Evolutionary conservation across 1,140 invertebrate species (phyloP).

Genomic region (Epicauta chinensis): DNA sequence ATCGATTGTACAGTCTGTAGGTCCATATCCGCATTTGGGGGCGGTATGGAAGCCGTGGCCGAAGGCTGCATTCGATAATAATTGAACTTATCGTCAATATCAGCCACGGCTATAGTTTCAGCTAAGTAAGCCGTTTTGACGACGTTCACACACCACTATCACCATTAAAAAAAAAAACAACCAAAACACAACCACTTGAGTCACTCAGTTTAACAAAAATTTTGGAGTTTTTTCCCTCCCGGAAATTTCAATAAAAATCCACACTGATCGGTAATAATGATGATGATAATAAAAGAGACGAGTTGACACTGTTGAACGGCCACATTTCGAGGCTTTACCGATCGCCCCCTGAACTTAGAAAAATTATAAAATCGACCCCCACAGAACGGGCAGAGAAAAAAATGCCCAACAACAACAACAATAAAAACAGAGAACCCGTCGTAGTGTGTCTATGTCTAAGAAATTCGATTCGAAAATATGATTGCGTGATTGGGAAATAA

Average conservation of each 20-base stretch:
- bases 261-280: neutral
- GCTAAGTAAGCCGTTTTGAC: constrained; percentile 24
- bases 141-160: constrained; percentile 3
- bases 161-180: constrained; percentile 1
- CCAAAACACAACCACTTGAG: constrained; percentile 5
- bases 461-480: constrained; percentile 13
- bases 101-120: constrained; percentile 33
- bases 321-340: neutral
- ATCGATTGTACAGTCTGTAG: constrained; percentile 83
- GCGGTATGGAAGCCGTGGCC: constrained; percentile 47
- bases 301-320: neutral
- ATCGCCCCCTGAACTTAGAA: too few species aligned
- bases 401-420: neutral
- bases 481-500: constrained; percentile 14
- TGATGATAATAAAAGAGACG: too few species aligned
- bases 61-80: constrained; percentile 59
- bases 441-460: constrained; percentile 10
- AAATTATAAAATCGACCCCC: too few species aligned
- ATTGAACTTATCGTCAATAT: constrained; percentile 40
- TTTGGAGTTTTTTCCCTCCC: neutral
- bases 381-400: too few species aligned
- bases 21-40: constrained; percentile 64
- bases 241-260: neutral
- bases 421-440: neutral
- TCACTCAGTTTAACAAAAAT: neutral